These are phyloP conservation scores for Excalfactoria chinensis DNA, from an alignment of 2,113 vertebrate species.

Conservation along the genomic window DNA sequence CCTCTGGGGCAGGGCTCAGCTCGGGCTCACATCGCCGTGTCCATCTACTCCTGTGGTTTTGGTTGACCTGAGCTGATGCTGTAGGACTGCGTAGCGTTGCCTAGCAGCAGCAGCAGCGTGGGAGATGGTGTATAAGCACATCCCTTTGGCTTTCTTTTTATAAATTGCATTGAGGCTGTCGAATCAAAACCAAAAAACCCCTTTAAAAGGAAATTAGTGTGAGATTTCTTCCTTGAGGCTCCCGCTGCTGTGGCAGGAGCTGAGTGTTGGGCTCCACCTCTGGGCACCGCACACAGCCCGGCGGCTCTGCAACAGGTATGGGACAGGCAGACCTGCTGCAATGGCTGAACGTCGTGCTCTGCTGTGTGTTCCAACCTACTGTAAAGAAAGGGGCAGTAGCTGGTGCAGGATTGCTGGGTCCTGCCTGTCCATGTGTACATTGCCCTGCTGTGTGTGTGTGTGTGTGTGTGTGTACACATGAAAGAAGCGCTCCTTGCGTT, in stretches of 20 bases:
- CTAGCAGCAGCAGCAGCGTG: not conserved
- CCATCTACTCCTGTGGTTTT: fast-evolving
- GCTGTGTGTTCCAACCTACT: slow-evolving; percentile 52
- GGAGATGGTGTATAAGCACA: slow-evolving; percentile 40
- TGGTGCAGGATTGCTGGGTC: slow-evolving; percentile 21
- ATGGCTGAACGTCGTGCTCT: slow-evolving; percentile 35
- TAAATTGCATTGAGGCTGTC: slow-evolving; percentile 13
- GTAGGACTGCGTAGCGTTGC: not conserved
- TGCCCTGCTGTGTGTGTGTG: slow-evolving; percentile 16
- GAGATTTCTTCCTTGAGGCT: not conserved
- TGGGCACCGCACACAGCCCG: fast-evolving
- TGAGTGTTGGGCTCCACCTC: not conserved
- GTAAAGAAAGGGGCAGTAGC: slow-evolving; percentile 50
- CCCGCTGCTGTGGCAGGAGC: not conserved
- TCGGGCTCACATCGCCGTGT: fast-evolving
- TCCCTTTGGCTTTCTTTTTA: not conserved
- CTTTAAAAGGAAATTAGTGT: slow-evolving; percentile 30
- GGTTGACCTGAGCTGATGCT: slow-evolving; percentile 14
- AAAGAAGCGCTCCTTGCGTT: slow-evolving; percentile 22
- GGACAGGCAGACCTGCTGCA: not conserved
- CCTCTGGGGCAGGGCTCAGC: not conserved
- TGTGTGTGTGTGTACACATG: not conserved
- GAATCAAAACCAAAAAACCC: not conserved
- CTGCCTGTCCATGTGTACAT: slow-evolving; percentile 37
- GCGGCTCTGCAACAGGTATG: not conserved